These are phyloP conservation scores for Kryphioiulus occultus DNA, from an alignment of 2,888 invertebrate genomes.

Conservation along the genomic window DNA sequence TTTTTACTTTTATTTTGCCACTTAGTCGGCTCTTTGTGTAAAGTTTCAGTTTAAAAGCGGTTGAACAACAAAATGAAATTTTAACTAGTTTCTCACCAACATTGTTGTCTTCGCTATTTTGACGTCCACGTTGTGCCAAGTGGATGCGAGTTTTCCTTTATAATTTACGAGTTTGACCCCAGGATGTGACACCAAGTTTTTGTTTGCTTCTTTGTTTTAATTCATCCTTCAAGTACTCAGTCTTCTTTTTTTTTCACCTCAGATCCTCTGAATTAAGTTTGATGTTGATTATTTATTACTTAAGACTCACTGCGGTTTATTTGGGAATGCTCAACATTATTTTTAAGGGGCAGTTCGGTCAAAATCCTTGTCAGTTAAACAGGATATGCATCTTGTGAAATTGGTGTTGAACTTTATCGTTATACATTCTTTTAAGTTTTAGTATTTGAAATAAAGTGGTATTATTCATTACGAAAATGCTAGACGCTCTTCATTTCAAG, in stretches of 20 bases:
- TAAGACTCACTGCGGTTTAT: conserved; percentile 42
- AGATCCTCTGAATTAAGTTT: conserved; percentile 28
- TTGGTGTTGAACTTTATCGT: conserved; percentile 36
- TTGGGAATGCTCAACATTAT: conserved; percentile 39
- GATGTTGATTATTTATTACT: conserved; percentile 39
- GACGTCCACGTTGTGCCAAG: conserved; percentile 22
- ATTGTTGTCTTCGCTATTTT: background rate
- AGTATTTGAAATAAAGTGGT: conserved; percentile 46
- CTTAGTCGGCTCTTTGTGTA: conserved; percentile 31
- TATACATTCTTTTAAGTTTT: conserved; percentile 41
- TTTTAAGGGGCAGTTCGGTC: conserved; percentile 8
- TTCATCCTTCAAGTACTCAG: background rate
- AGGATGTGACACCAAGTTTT: background rate
- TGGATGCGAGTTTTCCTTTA: background rate
- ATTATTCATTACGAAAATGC: conserved; percentile 10
- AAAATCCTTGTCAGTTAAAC: background rate
- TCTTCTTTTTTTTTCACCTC: conserved; percentile 37
- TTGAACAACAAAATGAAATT: conserved; percentile 19
- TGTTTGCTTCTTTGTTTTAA: conserved; percentile 39
- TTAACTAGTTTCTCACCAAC: background rate
- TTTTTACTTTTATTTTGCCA: conserved; percentile 18
- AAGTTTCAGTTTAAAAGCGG: background rate
- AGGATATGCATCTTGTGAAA: conserved; percentile 29
- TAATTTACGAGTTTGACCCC: background rate
- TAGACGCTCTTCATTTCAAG: background rate